Evolutionary conservation across 2,888 invertebrate genomes (phyloP), one percentile per base, ranked within the genome.

Genomic region (Lepidocyrtoides sp.): DNA sequence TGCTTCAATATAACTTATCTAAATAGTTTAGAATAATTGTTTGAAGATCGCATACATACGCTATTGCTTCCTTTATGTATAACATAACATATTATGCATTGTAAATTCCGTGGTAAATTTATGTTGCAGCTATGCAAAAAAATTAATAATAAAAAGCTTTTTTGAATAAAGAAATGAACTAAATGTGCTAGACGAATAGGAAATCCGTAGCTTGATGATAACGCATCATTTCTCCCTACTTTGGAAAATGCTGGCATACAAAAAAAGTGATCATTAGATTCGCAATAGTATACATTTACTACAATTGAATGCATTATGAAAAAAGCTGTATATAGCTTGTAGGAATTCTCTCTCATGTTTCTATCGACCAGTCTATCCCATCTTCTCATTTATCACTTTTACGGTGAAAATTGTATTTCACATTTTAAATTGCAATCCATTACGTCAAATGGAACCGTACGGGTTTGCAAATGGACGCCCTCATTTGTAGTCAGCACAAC

Each of bases 351-450:
- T n/a, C n/a, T n/a, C n/a, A n/a, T n/a, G n/a, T n/a, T n/a, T n/a
- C n/a, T n/a, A n/a, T n/a, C n/a, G n/a, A n/a, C n/a, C n/a, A 48
- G n/a, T n/a, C 48, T 12, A 14, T n/a, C 48, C 36, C 36, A 36
- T 36, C 36, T 36, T 4, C 36, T 36, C 36, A 23, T 72, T 20
- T 8, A 48, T 41, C 48, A 23, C 26, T 75, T 75, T 48, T 51
- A 51, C 26, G 29, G 44, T 44, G 75, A 75, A 75, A 75, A 48
- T 48, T 51, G 26, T 75, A 23, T 75, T 75, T 75, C 48, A n/a
- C 36, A 75, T 48, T 48, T 75, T 51, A 48, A 75, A 75, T 75
- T 75, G 51, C 75, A 51, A 48, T 51, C 75, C 75, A 75, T 51
- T 75, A 29, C 29, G 44, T 26, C 23, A 75, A 75, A 75, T 75